Conservation (phyloP, 1,140 invertebrate genomes). For the Druon quercuslanigerum region DNA sequence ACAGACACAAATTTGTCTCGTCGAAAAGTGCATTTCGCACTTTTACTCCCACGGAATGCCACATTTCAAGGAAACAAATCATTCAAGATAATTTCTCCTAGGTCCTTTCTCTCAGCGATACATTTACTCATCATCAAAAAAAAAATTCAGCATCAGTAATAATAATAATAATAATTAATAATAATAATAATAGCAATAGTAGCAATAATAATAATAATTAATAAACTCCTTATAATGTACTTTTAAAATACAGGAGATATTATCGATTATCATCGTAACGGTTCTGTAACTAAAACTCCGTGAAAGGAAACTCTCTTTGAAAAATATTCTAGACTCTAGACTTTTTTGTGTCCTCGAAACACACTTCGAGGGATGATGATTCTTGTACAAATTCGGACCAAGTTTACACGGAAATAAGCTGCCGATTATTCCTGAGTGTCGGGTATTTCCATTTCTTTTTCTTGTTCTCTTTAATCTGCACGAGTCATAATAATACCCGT, state of each 20-base stretch:
- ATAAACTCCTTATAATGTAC: neutral
- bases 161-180: conserved; percentile 30
- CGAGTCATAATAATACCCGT: conserved; percentile 31
- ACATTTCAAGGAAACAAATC: conserved; percentile 44
- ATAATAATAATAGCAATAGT: conserved; percentile 16
- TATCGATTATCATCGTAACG: conserved; percentile 5
- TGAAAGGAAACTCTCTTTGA: conserved; percentile 24
- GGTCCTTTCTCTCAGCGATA: neutral
- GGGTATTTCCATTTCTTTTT: conserved; percentile 34
- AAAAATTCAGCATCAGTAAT: conserved; percentile 17
- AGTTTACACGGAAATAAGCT: conserved; percentile 36
- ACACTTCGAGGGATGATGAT: neutral
- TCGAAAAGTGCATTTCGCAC: conserved; percentile 44
- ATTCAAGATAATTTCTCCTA: conserved; percentile 39
- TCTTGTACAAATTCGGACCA: conserved; percentile 26
- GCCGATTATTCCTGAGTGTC: neutral
- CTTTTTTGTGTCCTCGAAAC: neutral
- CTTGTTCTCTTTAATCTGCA: no score
- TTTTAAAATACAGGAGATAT: conserved; percentile 28
- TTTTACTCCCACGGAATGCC: conserved; percentile 32
- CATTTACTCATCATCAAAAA: neutral
- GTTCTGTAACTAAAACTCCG: conserved; percentile 10
- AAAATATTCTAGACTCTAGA: conserved; percentile 4
- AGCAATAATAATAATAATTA: conserved; percentile 28
- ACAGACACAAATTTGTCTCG: conserved; percentile 36